These are phyloP conservation scores for Argynnis bischoffii DNA, from an alignment of 2,888 invertebrate genomes.

Conservation along the genomic window DNA sequence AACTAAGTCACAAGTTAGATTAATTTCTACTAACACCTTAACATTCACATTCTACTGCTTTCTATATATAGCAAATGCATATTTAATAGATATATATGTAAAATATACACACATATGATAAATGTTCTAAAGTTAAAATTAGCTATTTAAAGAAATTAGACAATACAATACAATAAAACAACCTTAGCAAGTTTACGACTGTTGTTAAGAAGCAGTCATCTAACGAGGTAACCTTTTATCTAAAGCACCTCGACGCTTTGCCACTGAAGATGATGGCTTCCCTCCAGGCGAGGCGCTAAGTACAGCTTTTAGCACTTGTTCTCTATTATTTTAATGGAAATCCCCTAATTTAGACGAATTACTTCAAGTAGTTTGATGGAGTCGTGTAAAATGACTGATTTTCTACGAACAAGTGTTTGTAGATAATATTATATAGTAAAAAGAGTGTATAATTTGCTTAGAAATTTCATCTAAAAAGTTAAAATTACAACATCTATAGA, in stretches of 20 bases:
- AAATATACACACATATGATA: too few species aligned
- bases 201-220: not conserved
- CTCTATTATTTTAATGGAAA: constrained; percentile 11
- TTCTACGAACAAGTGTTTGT: too few species aligned
- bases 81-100: too few species aligned
- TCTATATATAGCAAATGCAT: too few species aligned
- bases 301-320: constrained; percentile 17
- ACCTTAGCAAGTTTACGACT: not conserved
- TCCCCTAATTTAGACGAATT: constrained; percentile 6
- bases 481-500: not conserved
- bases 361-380: not conserved
- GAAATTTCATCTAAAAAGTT: not conserved
- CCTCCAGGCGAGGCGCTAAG: constrained; percentile 19
- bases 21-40: too few species aligned
- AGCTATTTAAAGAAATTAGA: too few species aligned
- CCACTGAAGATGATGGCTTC: constrained; percentile 8
- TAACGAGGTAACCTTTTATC: constrained; percentile 13
- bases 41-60: too few species aligned
- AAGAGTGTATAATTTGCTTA: too few species aligned
- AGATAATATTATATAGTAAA: too few species aligned
- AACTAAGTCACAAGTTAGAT: too few species aligned
- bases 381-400: not conserved
- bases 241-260: constrained; percentile 20
- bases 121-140: too few species aligned
- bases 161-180: not conserved